Base-by-base conservation (phyloP, 2,113 vertebrate genomes). In the Oostethus manadensis region DNA sequence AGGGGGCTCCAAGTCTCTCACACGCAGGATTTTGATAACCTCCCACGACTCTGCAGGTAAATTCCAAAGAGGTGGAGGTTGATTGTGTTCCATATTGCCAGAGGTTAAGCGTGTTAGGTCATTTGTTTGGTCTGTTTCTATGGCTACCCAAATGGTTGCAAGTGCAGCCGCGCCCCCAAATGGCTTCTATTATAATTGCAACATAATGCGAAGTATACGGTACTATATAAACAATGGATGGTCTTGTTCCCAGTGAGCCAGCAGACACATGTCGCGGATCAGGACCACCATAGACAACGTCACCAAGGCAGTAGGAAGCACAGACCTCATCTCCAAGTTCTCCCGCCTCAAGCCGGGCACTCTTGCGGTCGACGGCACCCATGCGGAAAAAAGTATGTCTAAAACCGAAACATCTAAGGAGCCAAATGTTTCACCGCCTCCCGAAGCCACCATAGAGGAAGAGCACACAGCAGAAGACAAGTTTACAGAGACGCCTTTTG, bases 221-320 rank as follows among this genome's bases (percentile, higher is more conserved):
- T 33, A 33, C 29, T 33, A 13, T 14, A 42, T 42, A 14, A 42
- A 42, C 38, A 42, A 42, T 42, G 11, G 11, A 14, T 13, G 0
- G 48, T 45, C 8, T 22, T 57, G 40, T 7, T 23, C 38, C 23
- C 43, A 58, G 56, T n/a, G 56, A 58, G 43, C 23, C 20, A 82
- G 64, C 75, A 80, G 66, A 90, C 90, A 71, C 89, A 97, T 96
- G 94, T 98, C 95, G 62, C 93, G 93, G 65, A 93, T 98, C 87
- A 95, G 90, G 90, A 94, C 60, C 73, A 95, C 95, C 64, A 84
- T 97, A 40, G 92, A 93, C 74, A 93, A 90, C 58, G 92, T 97
- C 81, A 92, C 93, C 71, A 98, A 95, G 86, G 95, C 91, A 51
- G 89, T 99, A 51, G 92, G 93, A 73, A 92, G 93, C 76, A 89